Evolutionary conservation across 2,888 invertebrate genomes (phyloP).

Genomic region (Drosophila mulleri): DNA sequence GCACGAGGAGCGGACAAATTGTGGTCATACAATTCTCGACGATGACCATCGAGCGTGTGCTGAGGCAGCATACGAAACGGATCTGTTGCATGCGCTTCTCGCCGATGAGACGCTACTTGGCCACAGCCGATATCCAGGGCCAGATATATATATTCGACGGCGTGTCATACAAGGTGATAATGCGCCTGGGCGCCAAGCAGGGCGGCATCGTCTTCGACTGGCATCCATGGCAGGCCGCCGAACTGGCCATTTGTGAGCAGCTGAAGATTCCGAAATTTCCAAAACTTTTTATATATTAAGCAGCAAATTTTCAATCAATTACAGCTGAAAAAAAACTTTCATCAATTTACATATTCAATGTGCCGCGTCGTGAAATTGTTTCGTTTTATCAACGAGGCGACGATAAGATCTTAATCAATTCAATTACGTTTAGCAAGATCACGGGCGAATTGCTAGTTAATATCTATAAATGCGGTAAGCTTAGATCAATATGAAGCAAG

Average conservation of each 20-base stretch:
- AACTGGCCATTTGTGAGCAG: slow-evolving; percentile 83
- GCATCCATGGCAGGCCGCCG: slow-evolving; percentile 85
- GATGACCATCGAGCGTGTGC: slow-evolving; percentile 50
- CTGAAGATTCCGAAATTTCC: background rate
- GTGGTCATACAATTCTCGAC: slow-evolving; percentile 63
- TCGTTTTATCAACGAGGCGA: slow-evolving; percentile 82
- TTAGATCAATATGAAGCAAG: background rate
- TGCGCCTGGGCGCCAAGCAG: slow-evolving; percentile 64
- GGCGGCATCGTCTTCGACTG: slow-evolving; percentile 82
- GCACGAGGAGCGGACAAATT: slow-evolving; percentile 76
- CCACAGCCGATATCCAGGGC: slow-evolving; percentile 77
- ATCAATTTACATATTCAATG: slow-evolving; percentile 80
- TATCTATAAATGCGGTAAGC: slow-evolving; percentile 68
- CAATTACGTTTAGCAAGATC: slow-evolving; percentile 84
- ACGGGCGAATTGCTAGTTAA: slow-evolving; percentile 85
- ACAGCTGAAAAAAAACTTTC: slow-evolving; percentile 80
- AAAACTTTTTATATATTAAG: background rate
- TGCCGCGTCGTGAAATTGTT: slow-evolving; percentile 77
- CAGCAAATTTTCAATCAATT: background rate
- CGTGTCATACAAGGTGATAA: slow-evolving; percentile 57
- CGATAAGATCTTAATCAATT: slow-evolving; percentile 76
- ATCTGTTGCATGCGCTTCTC: slow-evolving; percentile 80
- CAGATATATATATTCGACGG: slow-evolving; percentile 77
- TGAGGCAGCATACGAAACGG: slow-evolving; percentile 63
- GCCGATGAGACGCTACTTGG: slow-evolving; percentile 79